A percentile compares a stretch with the other conserved stretches of the same genome.
phyloP scores from a whole-genome alignment of 2,888 invertebrate species.

The Hymenopus coronatus region DNA sequence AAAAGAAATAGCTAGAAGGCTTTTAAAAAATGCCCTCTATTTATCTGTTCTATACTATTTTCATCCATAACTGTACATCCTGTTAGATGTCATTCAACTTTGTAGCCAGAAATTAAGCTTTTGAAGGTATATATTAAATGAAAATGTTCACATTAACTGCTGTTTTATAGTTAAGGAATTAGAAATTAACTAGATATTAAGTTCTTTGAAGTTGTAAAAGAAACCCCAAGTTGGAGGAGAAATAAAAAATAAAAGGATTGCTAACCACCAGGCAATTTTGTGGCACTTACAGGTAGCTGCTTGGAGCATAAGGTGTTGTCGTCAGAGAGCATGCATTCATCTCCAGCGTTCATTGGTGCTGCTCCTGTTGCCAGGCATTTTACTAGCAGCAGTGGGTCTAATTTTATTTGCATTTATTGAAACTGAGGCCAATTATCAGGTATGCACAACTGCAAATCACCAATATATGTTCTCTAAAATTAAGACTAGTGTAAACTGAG shows the following conservation, averaged over 20 bases:
- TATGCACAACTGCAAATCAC: slow-evolving; percentile 35
- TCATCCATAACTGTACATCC: no score
- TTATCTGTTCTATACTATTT: no score
- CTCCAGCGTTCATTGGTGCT: slow-evolving; percentile 41
- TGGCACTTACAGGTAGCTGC: slow-evolving; percentile 26
- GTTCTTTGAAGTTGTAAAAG: not conserved
- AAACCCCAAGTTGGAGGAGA: no score
- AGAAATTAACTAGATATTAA: not conserved
- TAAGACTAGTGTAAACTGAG: not conserved
- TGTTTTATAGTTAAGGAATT: no score
- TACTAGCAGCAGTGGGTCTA: slow-evolving; percentile 52
- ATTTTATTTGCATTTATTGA: slow-evolving; percentile 56
- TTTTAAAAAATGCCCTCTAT: no score
- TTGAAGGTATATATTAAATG: not conserved
- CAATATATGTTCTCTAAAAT: not conserved
- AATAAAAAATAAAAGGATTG: no score
- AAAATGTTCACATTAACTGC: not conserved
- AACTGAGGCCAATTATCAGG: slow-evolving; percentile 57
- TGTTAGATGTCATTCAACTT: not conserved
- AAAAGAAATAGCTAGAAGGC: no score
- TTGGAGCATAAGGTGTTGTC: slow-evolving; percentile 38
- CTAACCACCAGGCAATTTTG: not conserved
- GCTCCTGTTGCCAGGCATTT: slow-evolving; percentile 49
- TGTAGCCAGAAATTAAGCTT: not conserved
- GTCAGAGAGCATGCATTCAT: slow-evolving; percentile 40